Percentiles rank a stretch among this genome's conserved stretches.
phyloP scores from a whole-genome alignment of 2,888 invertebrate species.

The Mycalesis mineus region DNA sequence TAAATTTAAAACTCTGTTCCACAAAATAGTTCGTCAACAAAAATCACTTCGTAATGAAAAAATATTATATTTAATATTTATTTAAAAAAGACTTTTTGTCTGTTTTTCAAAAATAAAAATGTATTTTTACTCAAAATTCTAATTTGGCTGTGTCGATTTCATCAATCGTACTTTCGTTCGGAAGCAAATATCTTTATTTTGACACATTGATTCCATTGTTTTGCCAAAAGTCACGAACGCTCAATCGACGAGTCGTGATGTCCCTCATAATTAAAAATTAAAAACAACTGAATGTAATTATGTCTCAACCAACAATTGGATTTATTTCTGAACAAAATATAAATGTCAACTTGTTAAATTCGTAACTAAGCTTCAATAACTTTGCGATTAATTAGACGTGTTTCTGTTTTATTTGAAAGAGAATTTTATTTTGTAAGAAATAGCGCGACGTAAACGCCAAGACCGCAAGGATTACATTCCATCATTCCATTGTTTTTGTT shows the following conservation, averaged over 20 bases:
- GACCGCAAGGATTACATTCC: conserved; percentile 14
- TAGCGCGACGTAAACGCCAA: conserved; percentile 5
- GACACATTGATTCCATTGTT: conserved; percentile 65
- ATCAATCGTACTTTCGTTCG: conserved; percentile 43
- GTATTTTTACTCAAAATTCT: neutral
- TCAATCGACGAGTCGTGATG: conserved; percentile 43
- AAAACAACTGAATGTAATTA: conserved; percentile 31
- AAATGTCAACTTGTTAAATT: conserved; percentile 6
- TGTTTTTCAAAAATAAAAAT: neutral
- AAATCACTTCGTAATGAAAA: too few relatives aligned
- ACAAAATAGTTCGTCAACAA: too few relatives aligned
- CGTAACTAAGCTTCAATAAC: conserved; percentile 5
- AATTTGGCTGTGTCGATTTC: conserved; percentile 16
- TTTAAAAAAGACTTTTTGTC: too few relatives aligned
- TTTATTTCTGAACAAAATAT: neutral
- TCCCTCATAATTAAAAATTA: conserved; percentile 53
- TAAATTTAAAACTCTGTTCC: too few relatives aligned
- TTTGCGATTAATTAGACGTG: conserved; percentile 19
- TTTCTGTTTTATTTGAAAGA: conserved; percentile 4
- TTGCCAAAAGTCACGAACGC: conserved; percentile 68
- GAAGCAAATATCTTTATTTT: conserved; percentile 50
- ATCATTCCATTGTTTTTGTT: neutral
- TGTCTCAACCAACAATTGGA: neutral
- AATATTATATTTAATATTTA: too few relatives aligned
- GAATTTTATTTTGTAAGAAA: conserved; percentile 1